phyloP scores from a whole-genome alignment of 2,888 invertebrate genomes.

The Caenorhabditis becei region DNA sequence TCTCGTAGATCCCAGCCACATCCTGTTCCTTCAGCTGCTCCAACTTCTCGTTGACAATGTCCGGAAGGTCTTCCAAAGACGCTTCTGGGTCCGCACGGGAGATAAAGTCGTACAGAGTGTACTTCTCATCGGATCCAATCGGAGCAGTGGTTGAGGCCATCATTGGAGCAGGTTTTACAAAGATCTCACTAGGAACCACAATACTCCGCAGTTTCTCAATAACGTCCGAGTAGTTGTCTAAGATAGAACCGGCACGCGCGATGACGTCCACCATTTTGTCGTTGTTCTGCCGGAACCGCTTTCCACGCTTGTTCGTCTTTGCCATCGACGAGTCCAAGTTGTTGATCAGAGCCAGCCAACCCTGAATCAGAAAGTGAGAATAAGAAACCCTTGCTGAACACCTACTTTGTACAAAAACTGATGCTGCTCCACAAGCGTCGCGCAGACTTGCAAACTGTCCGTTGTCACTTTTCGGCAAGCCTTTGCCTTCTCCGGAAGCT shows the following conservation, averaged over 20 bases:
- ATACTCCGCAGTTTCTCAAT: conserved; percentile 72
- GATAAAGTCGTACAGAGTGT: conserved; percentile 78
- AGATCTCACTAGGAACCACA: conserved; percentile 50
- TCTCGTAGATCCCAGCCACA: conserved; percentile 38
- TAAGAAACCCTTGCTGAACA: not conserved
- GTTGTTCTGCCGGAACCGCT: conserved; percentile 33
- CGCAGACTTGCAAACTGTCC: conserved; percentile 62
- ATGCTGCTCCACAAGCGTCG: conserved; percentile 74
- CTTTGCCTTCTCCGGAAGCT: conserved; percentile 59
- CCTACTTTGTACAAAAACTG: conserved; percentile 70
- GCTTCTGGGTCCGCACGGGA: conserved; percentile 69
- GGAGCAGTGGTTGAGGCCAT: conserved; percentile 40
- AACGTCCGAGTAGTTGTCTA: conserved; percentile 73
- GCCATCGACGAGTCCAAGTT: conserved; percentile 74
- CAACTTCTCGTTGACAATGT: conserved; percentile 66
- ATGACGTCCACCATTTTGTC: conserved; percentile 39
- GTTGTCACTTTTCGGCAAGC: conserved; percentile 52
- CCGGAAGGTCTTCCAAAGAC: conserved; percentile 63
- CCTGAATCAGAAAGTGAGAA: conserved; percentile 65
- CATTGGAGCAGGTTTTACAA: conserved; percentile 55
- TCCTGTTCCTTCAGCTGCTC: conserved; percentile 59
- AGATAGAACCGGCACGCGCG: conserved; percentile 59
- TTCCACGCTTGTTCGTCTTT: conserved; percentile 63
- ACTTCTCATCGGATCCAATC: conserved; percentile 44
- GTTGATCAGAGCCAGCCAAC: conserved; percentile 77